A percentile compares a stretch with the other conserved stretches of the same genome.
Evolutionary conservation across 64 coral and sea anemone species (phyloP).

Genomic region (Montipora foliosa): DNA sequence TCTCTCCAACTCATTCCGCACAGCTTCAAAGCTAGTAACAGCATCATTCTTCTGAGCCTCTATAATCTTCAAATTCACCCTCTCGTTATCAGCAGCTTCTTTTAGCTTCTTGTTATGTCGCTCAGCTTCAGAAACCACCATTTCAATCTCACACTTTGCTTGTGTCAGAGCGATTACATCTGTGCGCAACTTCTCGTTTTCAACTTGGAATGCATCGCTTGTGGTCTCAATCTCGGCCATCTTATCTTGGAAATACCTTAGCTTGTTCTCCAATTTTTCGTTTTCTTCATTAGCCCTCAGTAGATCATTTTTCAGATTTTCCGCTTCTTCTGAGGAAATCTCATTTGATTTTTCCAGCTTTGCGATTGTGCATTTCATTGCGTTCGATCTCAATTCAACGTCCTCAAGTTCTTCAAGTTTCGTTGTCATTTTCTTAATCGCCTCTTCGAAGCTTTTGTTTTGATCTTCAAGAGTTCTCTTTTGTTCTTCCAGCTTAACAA

Average conservation of each 20-base stretch:
- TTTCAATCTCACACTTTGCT: conserved; percentile 78
- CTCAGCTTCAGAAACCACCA: conserved; percentile 69
- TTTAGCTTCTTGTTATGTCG: conserved; percentile 74
- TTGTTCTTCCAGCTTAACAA: conserved; percentile 50
- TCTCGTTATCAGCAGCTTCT: conserved; percentile 70
- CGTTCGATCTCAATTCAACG: conserved; percentile 15
- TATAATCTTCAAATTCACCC: conserved; percentile 16
- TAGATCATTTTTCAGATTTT: conserved; percentile 37
- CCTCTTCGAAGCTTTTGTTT: conserved; percentile 61
- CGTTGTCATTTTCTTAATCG: not conserved
- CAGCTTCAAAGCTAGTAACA: conserved; percentile 24
- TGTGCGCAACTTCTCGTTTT: conserved; percentile 75
- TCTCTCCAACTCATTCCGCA: conserved; percentile 68
- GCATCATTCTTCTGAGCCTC: conserved; percentile 34
- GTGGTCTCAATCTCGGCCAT: conserved; percentile 85
- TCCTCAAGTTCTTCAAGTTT: conserved; percentile 46
- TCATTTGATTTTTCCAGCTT: conserved; percentile 63
- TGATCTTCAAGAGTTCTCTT: conserved; percentile 49
- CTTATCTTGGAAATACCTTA: conserved; percentile 69
- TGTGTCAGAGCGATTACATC: conserved; percentile 77
- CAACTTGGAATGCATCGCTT: conserved; percentile 76
- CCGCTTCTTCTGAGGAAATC: conserved; percentile 41
- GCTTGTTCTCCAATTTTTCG: conserved; percentile 57
- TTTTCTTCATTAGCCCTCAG: conserved; percentile 57
- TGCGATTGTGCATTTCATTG: conserved; percentile 43